Base-by-base conservation (phyloP, 1,140 invertebrate genomes). In the Pogonomyrmex barbatus region DNA sequence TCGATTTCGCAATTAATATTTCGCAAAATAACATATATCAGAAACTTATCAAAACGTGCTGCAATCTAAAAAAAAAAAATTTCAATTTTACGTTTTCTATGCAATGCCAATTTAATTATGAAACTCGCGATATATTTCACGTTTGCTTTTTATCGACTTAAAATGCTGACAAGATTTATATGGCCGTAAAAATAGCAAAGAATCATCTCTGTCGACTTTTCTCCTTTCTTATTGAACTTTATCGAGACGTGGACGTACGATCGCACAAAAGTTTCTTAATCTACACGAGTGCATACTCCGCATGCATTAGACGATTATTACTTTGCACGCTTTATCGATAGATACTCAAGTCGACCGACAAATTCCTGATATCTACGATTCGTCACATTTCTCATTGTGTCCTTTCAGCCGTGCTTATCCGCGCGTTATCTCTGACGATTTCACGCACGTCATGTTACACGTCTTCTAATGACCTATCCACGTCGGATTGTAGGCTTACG, bases 311-410 rank as follows among this genome's bases (percentile, higher is more conserved):
- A 47, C 4, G 10, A 75, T 52, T 52, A 77, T 36, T 45, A 17
- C n/a, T 1, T 50, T 12, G 42, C 33, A 42, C 36, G 47, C 4
- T 6, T 67, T 52, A 54, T 67, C 77, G 17, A 39, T 3, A 33
- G 33, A 50, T 52, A 65, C 24, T 78, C 33, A 67, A 79, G 50
- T 56, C 9, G 58, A 17, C 17, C 33, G 60, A 65, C 58, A 24
- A 14, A n/a, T 36, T 79, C 47, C 30, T 42, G 60, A 67, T 54
- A 10, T 17, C 54, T 5, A n/a, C 62, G 77, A 79, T 79, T 79
- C 47, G 47, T 79, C 47, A 54, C 77, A 68, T 68, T 42, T 79
- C n/a, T 24, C 42, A 62, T 60, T 24, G n/a, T 24, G 30, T 77
- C 14, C 8, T 17, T 24, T 42, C 62, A 54, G 47, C 45, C 2